Evolutionary conservation across 1,140 invertebrate species (phyloP).

Genomic region (Leptinotarsa texana): DNA sequence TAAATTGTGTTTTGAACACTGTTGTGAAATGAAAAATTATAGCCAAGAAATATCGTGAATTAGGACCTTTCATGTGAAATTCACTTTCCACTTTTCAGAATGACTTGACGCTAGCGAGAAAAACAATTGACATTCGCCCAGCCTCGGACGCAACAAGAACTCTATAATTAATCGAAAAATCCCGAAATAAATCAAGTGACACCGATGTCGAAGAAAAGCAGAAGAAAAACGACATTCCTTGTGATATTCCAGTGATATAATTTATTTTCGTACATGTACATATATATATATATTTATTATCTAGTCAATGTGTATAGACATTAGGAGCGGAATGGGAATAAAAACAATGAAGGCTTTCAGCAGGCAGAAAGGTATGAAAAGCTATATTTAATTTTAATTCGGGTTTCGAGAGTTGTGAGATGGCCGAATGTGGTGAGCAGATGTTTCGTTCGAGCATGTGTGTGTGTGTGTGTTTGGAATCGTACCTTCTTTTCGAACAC

Average conservation of each 20-base stretch:
- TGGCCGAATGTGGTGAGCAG: slow-evolving; percentile 24
- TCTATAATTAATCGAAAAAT: slow-evolving; percentile 9
- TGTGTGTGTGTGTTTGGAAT: slow-evolving; percentile 5
- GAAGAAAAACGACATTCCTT: slow-evolving; percentile 22
- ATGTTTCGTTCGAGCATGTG: slow-evolving; percentile 24
- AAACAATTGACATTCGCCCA: slow-evolving; percentile 15
- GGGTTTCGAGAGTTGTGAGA: slow-evolving; percentile 1
- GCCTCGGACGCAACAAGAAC: slow-evolving; percentile 13
- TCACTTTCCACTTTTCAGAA: slow-evolving; percentile 11
- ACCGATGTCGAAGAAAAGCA: slow-evolving; percentile 5
- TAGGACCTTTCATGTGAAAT: neutral
- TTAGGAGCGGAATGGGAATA: slow-evolving; percentile 58
- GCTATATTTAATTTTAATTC: slow-evolving; percentile 20
- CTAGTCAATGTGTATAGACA: slow-evolving; percentile 57
- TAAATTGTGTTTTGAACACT: neutral
- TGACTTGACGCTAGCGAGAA: neutral
- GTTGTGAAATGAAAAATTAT: neutral
- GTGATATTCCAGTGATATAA: slow-evolving; percentile 34
- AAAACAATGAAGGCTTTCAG: slow-evolving; percentile 60
- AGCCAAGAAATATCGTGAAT: neutral
- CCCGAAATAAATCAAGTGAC: slow-evolving; percentile 16
- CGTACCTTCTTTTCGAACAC: slow-evolving; percentile 18
- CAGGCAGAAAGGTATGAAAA: slow-evolving; percentile 57
- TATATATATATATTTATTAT: slow-evolving; percentile 33
- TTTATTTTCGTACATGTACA: slow-evolving; percentile 16